These are phyloP conservation scores for Watsonalla binaria DNA, from an alignment of 2,888 invertebrate species.

Conservation along the genomic window DNA sequence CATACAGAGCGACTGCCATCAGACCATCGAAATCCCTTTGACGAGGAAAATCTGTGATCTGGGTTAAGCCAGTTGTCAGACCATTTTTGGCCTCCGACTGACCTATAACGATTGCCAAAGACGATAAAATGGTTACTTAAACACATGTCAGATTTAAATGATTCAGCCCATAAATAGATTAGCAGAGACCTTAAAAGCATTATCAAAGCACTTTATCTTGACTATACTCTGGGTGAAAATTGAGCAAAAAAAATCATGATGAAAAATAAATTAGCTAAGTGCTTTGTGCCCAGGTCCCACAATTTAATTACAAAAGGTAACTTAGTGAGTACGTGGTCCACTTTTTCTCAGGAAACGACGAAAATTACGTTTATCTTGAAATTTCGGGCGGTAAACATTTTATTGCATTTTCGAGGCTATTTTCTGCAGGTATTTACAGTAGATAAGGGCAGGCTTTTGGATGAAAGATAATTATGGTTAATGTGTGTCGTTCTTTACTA, in stretches of 20 bases:
- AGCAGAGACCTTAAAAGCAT: neutral
- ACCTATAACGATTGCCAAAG: no score
- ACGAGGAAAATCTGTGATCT: no score
- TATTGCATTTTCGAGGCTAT: neutral
- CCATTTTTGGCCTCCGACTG: no score
- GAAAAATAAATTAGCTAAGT: constrained; percentile 31
- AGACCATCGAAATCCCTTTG: no score
- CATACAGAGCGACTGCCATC: no score
- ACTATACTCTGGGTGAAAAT: constrained; percentile 11
- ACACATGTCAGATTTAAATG: no score
- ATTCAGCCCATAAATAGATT: no score
- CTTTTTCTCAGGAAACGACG: constrained; percentile 10
- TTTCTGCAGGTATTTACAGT: neutral
- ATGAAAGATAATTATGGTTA: neutral
- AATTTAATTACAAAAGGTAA: constrained; percentile 23
- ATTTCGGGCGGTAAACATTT: neutral
- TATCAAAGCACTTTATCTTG: constrained; percentile 5
- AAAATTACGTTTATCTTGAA: constrained; percentile 8
- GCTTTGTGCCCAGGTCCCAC: constrained; percentile 22
- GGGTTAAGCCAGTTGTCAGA: no score
- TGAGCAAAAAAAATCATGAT: constrained; percentile 21
- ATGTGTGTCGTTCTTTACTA: no score
- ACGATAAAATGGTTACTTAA: no score
- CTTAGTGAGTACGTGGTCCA: constrained; percentile 18
- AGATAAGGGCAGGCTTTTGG: no score